Percentiles rank a stretch among this genome's conserved stretches.
phyloP scores from a whole-genome alignment of 2,888 invertebrate genomes.

The Nephrotoma appendiculata region DNA sequence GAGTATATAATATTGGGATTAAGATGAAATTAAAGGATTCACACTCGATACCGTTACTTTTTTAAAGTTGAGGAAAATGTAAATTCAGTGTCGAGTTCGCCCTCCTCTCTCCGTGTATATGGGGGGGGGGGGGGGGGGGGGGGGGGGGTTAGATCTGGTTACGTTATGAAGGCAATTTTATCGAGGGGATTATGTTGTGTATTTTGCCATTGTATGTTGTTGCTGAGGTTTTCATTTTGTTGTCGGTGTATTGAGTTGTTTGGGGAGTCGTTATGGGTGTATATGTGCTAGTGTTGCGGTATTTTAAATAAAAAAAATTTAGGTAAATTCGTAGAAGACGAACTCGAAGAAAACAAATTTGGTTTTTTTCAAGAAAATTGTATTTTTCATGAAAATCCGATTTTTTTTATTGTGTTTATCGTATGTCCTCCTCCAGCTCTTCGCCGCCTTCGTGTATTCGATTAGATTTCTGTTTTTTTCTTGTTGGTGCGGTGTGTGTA shows the following conservation, averaged over 20 bases:
- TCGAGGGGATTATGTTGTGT: neutral
- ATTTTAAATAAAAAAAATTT: neutral
- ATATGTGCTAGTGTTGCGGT: neutral
- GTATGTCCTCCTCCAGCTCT: neutral
- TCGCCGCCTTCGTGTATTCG: neutral
- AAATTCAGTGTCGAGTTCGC: neutral
- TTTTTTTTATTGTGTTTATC: neutral
- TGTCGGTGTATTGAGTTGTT: neutral
- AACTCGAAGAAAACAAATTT: neutral
- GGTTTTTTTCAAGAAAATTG: neutral
- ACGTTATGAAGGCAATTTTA: neutral
- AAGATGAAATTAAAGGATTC: neutral
- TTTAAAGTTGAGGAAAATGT: neutral
- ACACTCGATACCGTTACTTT: neutral
- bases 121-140: no score
- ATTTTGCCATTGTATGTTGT: neutral
- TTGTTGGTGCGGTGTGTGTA: neutral
- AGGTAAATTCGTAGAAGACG: neutral
- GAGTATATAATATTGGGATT: no score
- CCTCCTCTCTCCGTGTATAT: neutral
- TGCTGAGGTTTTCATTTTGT: neutral
- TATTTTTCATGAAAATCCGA: neutral
- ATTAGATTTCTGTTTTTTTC: neutral
- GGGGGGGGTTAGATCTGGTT: no score
- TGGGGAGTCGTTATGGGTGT: neutral